Evolutionary conservation across 2,797 vertebrate genomes (phyloP).

Genomic region (Anabas testudineus): DNA sequence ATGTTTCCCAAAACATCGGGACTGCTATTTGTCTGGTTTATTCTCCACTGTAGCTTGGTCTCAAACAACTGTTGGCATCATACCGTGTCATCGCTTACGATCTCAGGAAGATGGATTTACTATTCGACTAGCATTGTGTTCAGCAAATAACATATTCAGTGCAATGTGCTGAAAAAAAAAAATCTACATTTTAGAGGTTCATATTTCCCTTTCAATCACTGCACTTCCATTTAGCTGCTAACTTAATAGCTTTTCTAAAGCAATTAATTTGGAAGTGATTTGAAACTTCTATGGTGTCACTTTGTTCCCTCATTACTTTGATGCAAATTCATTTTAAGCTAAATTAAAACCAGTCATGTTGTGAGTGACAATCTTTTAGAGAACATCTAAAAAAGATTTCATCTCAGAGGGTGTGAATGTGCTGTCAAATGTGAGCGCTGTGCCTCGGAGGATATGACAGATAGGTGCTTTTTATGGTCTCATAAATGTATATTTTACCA

Average conservation of each 20-base stretch:
- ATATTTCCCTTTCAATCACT: conserved; percentile 40
- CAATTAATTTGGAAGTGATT: conserved; percentile 58
- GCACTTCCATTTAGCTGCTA: conserved; percentile 30
- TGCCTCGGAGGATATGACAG: conserved; percentile 56
- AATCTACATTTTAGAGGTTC: conserved; percentile 31
- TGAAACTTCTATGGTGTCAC: conserved; percentile 46
- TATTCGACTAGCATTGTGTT: conserved; percentile 5
- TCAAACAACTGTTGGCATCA: conserved; percentile 37
- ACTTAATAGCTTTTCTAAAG: conserved; percentile 50
- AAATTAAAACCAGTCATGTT: conserved; percentile 50
- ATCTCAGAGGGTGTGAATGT: conserved; percentile 22
- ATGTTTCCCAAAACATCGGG: conserved; percentile 47
- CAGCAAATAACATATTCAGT: conserved; percentile 11
- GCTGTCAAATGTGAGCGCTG: conserved; percentile 38
- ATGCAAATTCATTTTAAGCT: conserved; percentile 45
- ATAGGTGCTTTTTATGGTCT: conserved; percentile 53
- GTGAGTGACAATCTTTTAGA: conserved; percentile 44
- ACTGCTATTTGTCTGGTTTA: conserved; percentile 17
- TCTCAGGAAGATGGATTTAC: conserved; percentile 7
- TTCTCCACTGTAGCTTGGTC: conserved; percentile 34
- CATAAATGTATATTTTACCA: conserved; percentile 55
- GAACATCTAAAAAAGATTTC: conserved; percentile 32
- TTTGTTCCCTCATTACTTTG: conserved; percentile 48
- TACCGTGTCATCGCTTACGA: conserved; percentile 23
- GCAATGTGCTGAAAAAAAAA: conserved; percentile 8